Evolutionary conservation across 2,113 vertebrate species (phyloP).

Genomic region (Podarcis cretensis): DNA sequence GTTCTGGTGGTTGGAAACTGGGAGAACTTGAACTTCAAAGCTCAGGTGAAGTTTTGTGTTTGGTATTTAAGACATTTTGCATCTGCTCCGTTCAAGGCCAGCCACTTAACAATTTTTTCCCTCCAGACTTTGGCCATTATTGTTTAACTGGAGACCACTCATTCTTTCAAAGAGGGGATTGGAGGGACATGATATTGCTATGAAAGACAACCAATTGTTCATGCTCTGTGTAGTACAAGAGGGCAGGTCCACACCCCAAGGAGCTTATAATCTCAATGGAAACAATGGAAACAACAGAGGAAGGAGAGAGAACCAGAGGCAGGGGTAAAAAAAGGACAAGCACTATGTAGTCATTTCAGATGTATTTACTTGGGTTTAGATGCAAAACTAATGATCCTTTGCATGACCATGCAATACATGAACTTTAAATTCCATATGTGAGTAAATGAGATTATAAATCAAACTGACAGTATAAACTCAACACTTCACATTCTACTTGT

Average conservation of each 20-base stretch:
- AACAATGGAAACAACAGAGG: not conserved
- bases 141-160: constrained; percentile 20
- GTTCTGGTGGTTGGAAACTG: not conserved
- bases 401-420: not conserved
- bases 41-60: not conserved
- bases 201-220: not conserved
- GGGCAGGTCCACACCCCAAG: not conserved
- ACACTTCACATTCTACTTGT: not conserved
- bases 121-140: not conserved
- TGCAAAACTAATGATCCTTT: constrained; percentile 11
- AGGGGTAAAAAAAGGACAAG: not conserved
- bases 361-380: not conserved
- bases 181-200: not conserved
- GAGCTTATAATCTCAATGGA: not conserved
- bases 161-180: not conserved
- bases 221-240: not conserved
- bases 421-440: not conserved
- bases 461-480: not conserved
- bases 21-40: not conserved
- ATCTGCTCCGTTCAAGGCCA: not conserved
- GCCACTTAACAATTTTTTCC: not conserved
- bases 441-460: not conserved
- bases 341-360: not conserved
- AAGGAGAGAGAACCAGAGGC: not conserved
- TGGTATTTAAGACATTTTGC: not conserved